Conservation (phyloP, 2,113 vertebrate genomes). For the Sebastes fasciatus region DNA sequence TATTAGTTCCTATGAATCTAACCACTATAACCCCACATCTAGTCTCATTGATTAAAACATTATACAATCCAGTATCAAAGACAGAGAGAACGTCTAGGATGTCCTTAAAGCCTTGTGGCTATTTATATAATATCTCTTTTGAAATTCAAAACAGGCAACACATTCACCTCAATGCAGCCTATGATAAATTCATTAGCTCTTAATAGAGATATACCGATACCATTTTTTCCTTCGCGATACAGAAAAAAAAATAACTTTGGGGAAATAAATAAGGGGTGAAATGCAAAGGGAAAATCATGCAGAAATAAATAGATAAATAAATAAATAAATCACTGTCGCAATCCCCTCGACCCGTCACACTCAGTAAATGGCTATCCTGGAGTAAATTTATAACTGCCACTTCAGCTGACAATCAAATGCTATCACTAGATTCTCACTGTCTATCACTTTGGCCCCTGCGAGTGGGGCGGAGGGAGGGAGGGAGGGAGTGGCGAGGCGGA, state of each 20-base stretch:
- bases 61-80: background rate
- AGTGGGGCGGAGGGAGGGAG: conserved; percentile 41
- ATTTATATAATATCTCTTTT: conserved; percentile 1
- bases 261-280: too few relatives aligned
- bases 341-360: conserved; percentile 64
- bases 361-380: conserved; percentile 80
- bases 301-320: too few relatives aligned
- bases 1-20: background rate
- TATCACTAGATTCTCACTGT: conserved; percentile 84
- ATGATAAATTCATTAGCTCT: background rate
- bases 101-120: background rate
- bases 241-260: too few relatives aligned
- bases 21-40: background rate
- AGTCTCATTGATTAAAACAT: background rate
- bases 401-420: conserved; percentile 85
- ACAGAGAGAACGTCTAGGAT: background rate
- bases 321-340: conserved; percentile 52
- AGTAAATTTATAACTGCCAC: conserved; percentile 87
- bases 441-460: conserved; percentile 80
- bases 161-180: background rate
- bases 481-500: conserved; percentile 32
- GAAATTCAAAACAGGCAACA: conserved; percentile 5
- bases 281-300: too few relatives aligned
- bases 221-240: too few relatives aligned
- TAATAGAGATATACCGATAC: too few relatives aligned